A percentile compares a stretch with the other conserved stretches of the same genome.
These are phyloP conservation scores for Euthynnus affinis DNA, from an alignment of 2,797 vertebrate species.

Conservation along the genomic window DNA sequence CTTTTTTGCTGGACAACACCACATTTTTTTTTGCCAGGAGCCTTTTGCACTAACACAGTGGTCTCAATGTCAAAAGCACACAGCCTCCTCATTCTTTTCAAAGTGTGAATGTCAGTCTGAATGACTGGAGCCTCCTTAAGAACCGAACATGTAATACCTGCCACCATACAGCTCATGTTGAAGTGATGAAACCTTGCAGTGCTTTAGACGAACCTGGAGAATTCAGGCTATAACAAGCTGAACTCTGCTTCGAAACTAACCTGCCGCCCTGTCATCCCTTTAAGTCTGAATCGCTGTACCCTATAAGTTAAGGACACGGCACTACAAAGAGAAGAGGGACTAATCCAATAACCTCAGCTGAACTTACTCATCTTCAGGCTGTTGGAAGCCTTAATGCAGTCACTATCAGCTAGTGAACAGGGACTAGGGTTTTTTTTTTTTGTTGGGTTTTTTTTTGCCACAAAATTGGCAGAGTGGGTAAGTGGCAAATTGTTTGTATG, in stretches of 20 bases:
- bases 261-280: neutral
- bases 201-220: conserved; percentile 5
- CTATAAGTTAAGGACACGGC: conserved; percentile 46
- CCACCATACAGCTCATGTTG: neutral
- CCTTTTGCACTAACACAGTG: neutral
- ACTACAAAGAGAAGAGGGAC: conserved; percentile 55
- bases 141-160: neutral
- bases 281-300: conserved; percentile 15
- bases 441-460: conserved; percentile 14
- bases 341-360: conserved; percentile 76
- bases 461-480: conserved; percentile 38
- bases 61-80: neutral
- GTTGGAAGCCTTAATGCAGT: conserved; percentile 54
- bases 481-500: conserved; percentile 53
- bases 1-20: too few relatives aligned
- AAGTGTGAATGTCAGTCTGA: neutral
- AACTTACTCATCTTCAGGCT: conserved; percentile 73
- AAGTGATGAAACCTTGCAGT: conserved; percentile 3
- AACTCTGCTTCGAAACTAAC: conserved; percentile 3
- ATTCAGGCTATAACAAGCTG: neutral
- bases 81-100: neutral
- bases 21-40: too few relatives aligned
- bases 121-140: conserved; percentile 6
- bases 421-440: conserved; percentile 25
- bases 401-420: conserved; percentile 67